phyloP scores from a whole-genome alignment of 2,797 vertebrate genomes.

The Coregonus suidteri region DNA sequence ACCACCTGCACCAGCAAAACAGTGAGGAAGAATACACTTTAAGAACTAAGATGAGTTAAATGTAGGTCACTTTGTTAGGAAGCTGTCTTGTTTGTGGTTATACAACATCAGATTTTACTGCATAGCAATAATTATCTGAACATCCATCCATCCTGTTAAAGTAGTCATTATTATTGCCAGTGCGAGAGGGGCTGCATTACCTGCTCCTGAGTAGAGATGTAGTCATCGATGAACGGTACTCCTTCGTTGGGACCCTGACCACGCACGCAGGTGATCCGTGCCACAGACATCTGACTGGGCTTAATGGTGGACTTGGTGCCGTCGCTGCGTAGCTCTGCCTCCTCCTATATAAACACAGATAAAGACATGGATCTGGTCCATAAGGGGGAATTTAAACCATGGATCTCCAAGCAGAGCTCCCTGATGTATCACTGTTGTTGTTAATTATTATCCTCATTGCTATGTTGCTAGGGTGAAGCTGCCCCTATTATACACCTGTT shows the following conservation, averaged over 20 bases:
- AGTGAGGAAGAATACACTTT: neutral
- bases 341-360: slow-evolving; percentile 78
- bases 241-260: slow-evolving; percentile 95
- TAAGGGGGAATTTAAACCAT: neutral
- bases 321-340: slow-evolving; percentile 95
- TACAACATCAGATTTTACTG: neutral
- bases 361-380: neutral
- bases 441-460: neutral
- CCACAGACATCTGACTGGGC: slow-evolving; percentile 99
- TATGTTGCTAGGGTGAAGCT: neutral
- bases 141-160: neutral
- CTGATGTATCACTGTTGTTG: neutral
- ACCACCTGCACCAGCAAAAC: slow-evolving; percentile 80
- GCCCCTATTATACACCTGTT: too few species aligned
- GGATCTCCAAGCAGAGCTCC: neutral
- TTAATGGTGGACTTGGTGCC: slow-evolving; percentile 99
- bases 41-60: neutral
- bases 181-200: slow-evolving; percentile 57
- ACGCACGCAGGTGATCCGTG: slow-evolving; percentile 94
- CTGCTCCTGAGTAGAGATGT: slow-evolving; percentile 99
- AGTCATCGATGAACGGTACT: slow-evolving; percentile 97
- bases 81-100: neutral
- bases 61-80: neutral
- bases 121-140: neutral
- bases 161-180: neutral